Base-by-base conservation (phyloP, 2,113 vertebrate species). In the Noctilio leporinus region DNA sequence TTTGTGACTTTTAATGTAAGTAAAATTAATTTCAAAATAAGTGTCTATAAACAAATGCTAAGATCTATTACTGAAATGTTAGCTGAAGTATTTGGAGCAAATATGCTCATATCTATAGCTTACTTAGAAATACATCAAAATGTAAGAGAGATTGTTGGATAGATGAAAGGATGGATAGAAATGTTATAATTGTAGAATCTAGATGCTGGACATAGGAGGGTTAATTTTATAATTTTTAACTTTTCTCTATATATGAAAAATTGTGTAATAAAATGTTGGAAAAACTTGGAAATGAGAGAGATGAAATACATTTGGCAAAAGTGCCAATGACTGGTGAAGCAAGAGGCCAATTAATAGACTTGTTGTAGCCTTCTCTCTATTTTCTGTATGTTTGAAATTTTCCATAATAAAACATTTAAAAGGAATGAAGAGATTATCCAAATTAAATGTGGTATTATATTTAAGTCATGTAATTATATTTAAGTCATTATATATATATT, bases 1-100 rank as follows among this genome's bases (percentile, higher is more conserved):
- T 85, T 91, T 81, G 24, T 85, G 24, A 64, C 75, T 85, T 94
- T 57, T 53, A 93, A 33, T 86, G 7, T 77, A 77, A 65, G 22
- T 92, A 75, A 91, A 51, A 78, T 91, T 91, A 96, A 89, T 30
- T 59, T 72, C 14, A 73, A 95, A 89, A 69, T 38, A 72, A 89
- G 4, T 8, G 64, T 64, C 30, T 92, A 16, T 90, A 78, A 93
- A 76, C 35, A 81, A 89, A 89, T 84, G 49, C 6, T 70, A 57
- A 95, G 80, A 5, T 95, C 65, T 90, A 38, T 49, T 91, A 70
- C 11, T 69, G 53, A 51, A 70, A 75, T 22, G 45, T n/a, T 92
- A 38, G 43, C 30, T 93, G 43, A 89, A 86, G 43, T 67, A 45
- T 86, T 78, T 80, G 6, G 40, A 55, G 35, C 12, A 86, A 86